Evolutionary conservation across 2,888 invertebrate species (phyloP).

Genomic region (Epinotia ramella): DNA sequence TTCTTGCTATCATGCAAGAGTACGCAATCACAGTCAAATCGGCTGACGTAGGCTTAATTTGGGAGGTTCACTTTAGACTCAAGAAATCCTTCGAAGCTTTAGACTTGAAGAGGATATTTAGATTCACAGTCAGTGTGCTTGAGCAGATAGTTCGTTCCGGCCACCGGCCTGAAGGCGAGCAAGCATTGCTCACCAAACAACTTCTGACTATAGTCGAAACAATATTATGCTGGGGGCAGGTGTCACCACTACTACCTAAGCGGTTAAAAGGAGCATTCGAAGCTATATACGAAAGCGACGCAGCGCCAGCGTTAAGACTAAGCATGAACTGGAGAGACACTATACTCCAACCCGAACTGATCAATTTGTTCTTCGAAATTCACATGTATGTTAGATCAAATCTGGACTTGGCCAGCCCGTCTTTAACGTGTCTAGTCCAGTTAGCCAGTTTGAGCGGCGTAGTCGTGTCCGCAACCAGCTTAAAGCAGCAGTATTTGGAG

Average conservation of each 20-base stretch:
- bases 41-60: slow-evolving; percentile 94
- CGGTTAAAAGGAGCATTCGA: slow-evolving; percentile 90
- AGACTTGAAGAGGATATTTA: slow-evolving; percentile 92
- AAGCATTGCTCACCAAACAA: slow-evolving; percentile 86
- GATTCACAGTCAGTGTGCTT: slow-evolving; percentile 77
- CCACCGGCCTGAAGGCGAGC: slow-evolving; percentile 80
- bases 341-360: slow-evolving; percentile 89
- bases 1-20: slow-evolving; percentile 94
- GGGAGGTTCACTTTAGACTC: slow-evolving; percentile 94
- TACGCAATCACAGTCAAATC: slow-evolving; percentile 94
- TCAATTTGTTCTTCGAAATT: slow-evolving; percentile 92
- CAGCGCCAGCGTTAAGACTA: slow-evolving; percentile 87
- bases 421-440: slow-evolving; percentile 93
- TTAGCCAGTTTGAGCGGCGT: slow-evolving; percentile 83
- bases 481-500: slow-evolving; percentile 78
- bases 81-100: slow-evolving; percentile 93
- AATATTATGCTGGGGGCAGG: slow-evolving; percentile 93
- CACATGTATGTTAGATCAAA: slow-evolving; percentile 93
- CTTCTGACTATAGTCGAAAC: slow-evolving; percentile 91
- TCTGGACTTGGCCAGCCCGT: slow-evolving; percentile 90
- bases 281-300: slow-evolving; percentile 88
- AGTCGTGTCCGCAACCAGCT: slow-evolving; percentile 67
- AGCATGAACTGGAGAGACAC: slow-evolving; percentile 90
- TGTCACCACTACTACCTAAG: slow-evolving; percentile 88
- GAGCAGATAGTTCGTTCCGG: slow-evolving; percentile 77